Evolutionary conservation across 2,888 invertebrate genomes (phyloP).

Genomic region (Operophtera brumata): DNA sequence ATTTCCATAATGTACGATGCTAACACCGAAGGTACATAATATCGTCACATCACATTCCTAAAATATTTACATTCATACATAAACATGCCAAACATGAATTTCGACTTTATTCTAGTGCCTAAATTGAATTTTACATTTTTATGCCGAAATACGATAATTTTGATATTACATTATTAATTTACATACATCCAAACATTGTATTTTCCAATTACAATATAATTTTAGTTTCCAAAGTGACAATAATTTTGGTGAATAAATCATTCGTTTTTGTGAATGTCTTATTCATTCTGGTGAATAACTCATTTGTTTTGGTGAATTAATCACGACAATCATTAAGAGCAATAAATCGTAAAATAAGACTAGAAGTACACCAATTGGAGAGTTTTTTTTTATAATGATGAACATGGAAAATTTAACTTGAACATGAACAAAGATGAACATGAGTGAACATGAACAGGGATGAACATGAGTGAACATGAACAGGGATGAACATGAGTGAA

Average conservation of each 20-base stretch:
- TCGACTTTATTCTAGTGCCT: conserved; percentile 67
- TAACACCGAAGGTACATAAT: conserved; percentile 71
- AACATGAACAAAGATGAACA: conserved; percentile 12
- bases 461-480: conserved; percentile 8
- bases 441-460: conserved; percentile 5
- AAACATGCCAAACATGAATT: conserved; percentile 72
- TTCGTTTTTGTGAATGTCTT: conserved; percentile 10
- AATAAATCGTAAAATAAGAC: conserved; percentile 60
- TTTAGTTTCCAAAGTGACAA: conserved; percentile 33
- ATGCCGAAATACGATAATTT: conserved; percentile 72
- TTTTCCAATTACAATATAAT: conserved; percentile 43
- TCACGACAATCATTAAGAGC: conserved; percentile 38
- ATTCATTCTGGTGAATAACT: conserved; percentile 21
- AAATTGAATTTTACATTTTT: conserved; percentile 69
- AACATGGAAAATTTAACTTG: conserved; percentile 35
- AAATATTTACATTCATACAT: conserved; percentile 68
- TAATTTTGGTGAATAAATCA: conserved; percentile 1
- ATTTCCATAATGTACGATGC: conserved; percentile 44
- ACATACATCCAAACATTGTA: conserved; percentile 37
- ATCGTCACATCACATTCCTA: conserved; percentile 74
- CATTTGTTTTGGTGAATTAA: conserved; percentile 17
- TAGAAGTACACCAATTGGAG: conserved; percentile 73
- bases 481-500: conserved; percentile 5
- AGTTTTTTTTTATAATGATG: conserved; percentile 27
- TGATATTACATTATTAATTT: conserved; percentile 50